Evolutionary conservation across 2,888 invertebrate species (phyloP), one percentile per base, ranked within the genome.

Genomic region (Heliconius aoede): DNA sequence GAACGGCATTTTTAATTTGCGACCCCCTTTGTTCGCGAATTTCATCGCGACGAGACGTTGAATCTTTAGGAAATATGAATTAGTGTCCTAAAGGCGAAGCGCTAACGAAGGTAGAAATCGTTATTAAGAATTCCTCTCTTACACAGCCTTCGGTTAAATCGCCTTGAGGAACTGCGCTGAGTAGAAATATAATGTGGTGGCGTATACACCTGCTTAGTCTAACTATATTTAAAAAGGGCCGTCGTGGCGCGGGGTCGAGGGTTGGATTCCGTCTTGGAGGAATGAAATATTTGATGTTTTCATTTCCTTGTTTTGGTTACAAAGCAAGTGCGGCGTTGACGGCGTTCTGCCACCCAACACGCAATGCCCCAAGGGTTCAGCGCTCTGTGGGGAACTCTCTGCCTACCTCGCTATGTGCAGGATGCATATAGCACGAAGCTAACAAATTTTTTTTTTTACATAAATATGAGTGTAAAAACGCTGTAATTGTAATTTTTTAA

Each of bases 61-160:
- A 87, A 89, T 89, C 89, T 90, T 88, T 87, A 85, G 87, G 89
- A 92, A 91, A 91, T 92, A 92, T 91, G 90, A 92, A 93, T 92
- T 91, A 92, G 90, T 86, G 87, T 87, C 72, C 73, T 74, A 58
- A 74, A 78, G 85, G 87, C 83, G 86, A 86, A 85, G 85, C 84
- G 87, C 82, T 91, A 91, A 91, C 88, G 80, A 81, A 79, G 76
- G 73, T 75, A 71, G 78, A 68, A 74, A 69, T 67, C 21, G 68
- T 73, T 78, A 79, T 60, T 58, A 67, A 40, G 61, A 64, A 78
- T 72, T 72, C 72, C 72, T 74, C 65, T 69, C 65, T n/a, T 62
- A 51, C 71, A 67, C 30, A 62, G 58, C 69, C 65, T 61, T 60
- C 21, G 46, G 58, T 36, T 58, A 65, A 77, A 75, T 77, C 69